A percentile compares a stretch with the other conserved stretches of the same genome.
phyloP scores from a whole-genome alignment of 2,797 vertebrate genomes.

The Poeciliopsis presidionis region DNA sequence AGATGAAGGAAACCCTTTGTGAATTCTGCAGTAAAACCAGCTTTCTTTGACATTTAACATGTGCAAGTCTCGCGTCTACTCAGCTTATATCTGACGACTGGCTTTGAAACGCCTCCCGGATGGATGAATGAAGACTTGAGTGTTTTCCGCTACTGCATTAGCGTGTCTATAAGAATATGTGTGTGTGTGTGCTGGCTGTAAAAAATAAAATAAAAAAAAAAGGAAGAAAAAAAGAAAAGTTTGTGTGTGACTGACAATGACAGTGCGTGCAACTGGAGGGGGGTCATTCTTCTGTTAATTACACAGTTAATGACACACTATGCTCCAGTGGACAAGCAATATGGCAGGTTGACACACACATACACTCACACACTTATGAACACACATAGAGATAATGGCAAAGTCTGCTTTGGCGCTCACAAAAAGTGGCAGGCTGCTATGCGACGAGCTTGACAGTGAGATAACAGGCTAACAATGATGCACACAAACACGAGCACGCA shows the following conservation, averaged over 20 bases:
- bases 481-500: constrained; percentile 10
- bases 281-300: constrained; percentile 74
- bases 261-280: constrained; percentile 38
- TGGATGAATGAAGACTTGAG: not conserved
- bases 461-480: constrained; percentile 68
- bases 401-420: constrained; percentile 57
- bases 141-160: not conserved
- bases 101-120: not conserved
- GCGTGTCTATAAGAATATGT: not conserved
- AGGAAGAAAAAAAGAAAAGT: not conserved
- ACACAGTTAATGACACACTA: constrained; percentile 74
- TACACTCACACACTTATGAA: constrained; percentile 32
- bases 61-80: not conserved
- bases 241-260: constrained; percentile 57
- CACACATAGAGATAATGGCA: constrained; percentile 57
- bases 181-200: not conserved
- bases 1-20: not conserved
- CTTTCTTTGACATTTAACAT: not conserved
- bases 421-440: constrained; percentile 59
- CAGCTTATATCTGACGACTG: not conserved
- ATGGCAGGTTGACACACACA: constrained; percentile 56
- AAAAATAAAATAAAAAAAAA: not conserved
- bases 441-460: constrained; percentile 72
- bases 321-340: constrained; percentile 65
- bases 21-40: not conserved